A percentile compares a stretch with the other conserved stretches of the same genome.
These are phyloP conservation scores for Drosophila koepferae DNA, from an alignment of 2,888 invertebrate species.

Conservation along the genomic window DNA sequence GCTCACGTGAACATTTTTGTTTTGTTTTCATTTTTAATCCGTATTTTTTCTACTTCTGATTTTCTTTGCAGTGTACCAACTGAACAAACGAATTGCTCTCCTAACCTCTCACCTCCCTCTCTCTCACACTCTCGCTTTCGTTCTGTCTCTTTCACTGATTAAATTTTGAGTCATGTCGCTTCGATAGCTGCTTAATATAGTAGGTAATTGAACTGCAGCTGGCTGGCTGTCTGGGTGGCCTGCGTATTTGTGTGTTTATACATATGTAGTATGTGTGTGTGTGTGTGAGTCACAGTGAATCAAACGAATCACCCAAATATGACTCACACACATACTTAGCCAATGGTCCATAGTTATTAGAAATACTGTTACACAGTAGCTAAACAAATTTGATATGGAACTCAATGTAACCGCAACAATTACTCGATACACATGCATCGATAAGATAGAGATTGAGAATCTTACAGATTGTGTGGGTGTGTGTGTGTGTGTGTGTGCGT, in stretches of 20 bases:
- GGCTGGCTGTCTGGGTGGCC: neutral
- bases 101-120: neutral
- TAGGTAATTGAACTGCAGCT: constrained; percentile 33
- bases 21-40: neutral
- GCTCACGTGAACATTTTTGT: neutral
- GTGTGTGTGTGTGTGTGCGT: constrained; percentile 1
- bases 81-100: constrained; percentile 14
- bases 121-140: neutral
- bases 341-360: neutral
- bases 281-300: constrained; percentile 31
- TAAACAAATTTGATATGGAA: constrained; percentile 8
- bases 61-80: constrained; percentile 16
- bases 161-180: constrained; percentile 44
- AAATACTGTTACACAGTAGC: constrained; percentile 24
- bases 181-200: constrained; percentile 23
- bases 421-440: constrained; percentile 19
- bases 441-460: constrained; percentile 33
- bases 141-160: constrained; percentile 10
- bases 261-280: neutral
- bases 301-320: constrained; percentile 26
- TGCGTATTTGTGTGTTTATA: neutral
- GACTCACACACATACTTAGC: constrained; percentile 13
- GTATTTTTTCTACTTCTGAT: neutral
- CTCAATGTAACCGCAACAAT: constrained; percentile 33
- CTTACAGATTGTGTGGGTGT: too few relatives aligned